These are phyloP conservation scores for Urocolius indicus DNA, from an alignment of 2,113 vertebrate species.

Conservation along the genomic window DNA sequence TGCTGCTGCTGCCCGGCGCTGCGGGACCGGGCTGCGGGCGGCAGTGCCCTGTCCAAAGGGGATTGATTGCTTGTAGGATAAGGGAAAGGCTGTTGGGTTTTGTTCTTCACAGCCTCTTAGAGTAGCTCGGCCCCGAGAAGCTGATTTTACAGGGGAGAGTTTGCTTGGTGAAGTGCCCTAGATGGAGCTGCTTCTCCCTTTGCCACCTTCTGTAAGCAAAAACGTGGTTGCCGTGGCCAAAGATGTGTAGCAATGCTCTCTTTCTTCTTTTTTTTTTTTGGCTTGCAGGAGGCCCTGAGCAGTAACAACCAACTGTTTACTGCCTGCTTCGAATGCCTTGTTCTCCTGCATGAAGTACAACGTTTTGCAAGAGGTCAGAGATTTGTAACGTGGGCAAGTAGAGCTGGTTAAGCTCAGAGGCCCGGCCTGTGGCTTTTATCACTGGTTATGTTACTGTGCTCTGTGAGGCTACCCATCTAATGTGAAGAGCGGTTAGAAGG, in stretches of 20 bases:
- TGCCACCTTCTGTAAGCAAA: neutral
- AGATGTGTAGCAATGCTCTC: accelerated
- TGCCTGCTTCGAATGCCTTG: neutral
- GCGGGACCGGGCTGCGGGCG: no score
- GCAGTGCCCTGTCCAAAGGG: accelerated
- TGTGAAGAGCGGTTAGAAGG: neutral
- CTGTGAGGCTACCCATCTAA: accelerated
- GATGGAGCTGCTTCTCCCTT: neutral
- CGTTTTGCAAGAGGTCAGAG: neutral
- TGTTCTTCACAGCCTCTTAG: neutral
- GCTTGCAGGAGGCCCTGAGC: neutral
- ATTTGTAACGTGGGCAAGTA: neutral
- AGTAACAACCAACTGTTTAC: neutral
- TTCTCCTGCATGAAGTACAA: neutral
- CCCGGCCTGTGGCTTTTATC: accelerated
- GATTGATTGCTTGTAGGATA: neutral
- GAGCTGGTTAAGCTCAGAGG: neutral
- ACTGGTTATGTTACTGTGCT: no score
- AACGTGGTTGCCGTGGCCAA: accelerated
- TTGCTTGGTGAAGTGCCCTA: neutral
- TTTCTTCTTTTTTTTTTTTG: neutral
- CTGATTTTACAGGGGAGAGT: neutral
- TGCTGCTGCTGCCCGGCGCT: no score
- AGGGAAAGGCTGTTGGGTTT: neutral
- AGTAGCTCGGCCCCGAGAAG: neutral